A percentile compares a stretch with the other conserved stretches of the same genome.
Conservation (phyloP, 2,113 vertebrate genomes). For the Mesoclemmys tuberculata region DNA sequence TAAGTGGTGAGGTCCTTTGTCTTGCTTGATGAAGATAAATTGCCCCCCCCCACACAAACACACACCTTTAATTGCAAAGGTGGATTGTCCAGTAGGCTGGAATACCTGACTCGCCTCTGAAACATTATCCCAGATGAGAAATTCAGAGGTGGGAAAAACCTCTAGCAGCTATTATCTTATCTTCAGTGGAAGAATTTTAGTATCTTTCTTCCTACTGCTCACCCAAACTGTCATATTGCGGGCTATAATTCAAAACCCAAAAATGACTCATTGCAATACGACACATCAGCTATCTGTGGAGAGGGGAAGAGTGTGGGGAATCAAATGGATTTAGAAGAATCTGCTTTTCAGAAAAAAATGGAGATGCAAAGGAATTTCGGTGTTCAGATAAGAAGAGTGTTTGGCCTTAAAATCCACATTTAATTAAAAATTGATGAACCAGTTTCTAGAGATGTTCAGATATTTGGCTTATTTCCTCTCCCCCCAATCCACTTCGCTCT, state of each 20-base stretch:
- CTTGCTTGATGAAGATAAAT: background rate
- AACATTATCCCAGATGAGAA: slow-evolving; percentile 24
- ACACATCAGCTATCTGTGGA: background rate
- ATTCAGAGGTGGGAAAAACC: slow-evolving; percentile 11
- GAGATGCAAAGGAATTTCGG: background rate
- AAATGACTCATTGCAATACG: background rate
- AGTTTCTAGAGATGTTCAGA: background rate
- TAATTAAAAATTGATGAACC: background rate
- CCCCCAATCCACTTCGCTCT: background rate
- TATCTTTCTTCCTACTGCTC: background rate
- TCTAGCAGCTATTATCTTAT: slow-evolving; percentile 23
- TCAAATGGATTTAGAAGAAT: background rate
- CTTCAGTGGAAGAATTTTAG: slow-evolving; percentile 11
- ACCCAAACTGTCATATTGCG: background rate
- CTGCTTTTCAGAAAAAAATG: background rate
- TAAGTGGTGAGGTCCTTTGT: background rate
- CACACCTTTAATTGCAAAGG: too few species aligned
- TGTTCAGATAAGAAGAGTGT: background rate
- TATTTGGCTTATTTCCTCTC: background rate
- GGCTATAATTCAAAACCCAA: slow-evolving; percentile 1
- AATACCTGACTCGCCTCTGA: background rate
- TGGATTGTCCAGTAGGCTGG: too few species aligned
- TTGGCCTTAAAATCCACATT: background rate
- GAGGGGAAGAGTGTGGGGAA: background rate
- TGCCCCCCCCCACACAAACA: too few species aligned